Evolutionary conservation across 2,888 invertebrate genomes (phyloP).

Genomic region (Rugalucina vietnamica): DNA sequence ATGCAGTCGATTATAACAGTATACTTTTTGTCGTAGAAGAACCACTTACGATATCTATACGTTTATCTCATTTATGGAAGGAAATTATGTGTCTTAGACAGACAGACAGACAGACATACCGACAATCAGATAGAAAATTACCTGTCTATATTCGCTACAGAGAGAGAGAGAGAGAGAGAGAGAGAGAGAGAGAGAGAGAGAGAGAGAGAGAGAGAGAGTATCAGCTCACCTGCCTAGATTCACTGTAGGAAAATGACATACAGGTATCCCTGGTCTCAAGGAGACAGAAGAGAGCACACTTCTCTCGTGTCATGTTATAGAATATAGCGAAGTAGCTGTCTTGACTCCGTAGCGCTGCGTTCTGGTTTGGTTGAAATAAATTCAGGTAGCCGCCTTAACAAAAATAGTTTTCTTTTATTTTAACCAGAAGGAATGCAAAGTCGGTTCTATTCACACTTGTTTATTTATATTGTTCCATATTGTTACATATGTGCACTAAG

Average conservation of each 20-base stretch:
- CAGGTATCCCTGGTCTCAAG: slow-evolving; percentile 60
- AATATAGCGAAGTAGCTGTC: slow-evolving; percentile 55
- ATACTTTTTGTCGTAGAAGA: no score
- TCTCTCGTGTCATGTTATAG: slow-evolving; percentile 60
- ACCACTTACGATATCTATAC: no score
- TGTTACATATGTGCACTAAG: background rate
- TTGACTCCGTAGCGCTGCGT: slow-evolving; percentile 51
- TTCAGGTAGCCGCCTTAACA: slow-evolving; percentile 55
- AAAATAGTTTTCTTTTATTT: no score
- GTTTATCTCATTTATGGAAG: no score
- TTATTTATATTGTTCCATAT: background rate
- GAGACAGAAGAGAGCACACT: slow-evolving; percentile 62
- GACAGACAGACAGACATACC: no score
- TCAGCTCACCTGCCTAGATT: slow-evolving; percentile 33
- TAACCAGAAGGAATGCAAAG: no score
- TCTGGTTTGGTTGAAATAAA: slow-evolving; percentile 54
- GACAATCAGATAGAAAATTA: no score
- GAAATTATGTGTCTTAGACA: no score
- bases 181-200: slow-evolving; percentile 21
- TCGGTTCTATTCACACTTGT: background rate
- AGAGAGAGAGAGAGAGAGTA: slow-evolving; percentile 18
- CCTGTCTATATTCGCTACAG: no score
- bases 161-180: slow-evolving; percentile 24
- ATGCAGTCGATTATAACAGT: no score
- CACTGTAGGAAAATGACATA: slow-evolving; percentile 66